Conservation (phyloP, 2,888 invertebrate species). For the Mythimna lalbum region DNA sequence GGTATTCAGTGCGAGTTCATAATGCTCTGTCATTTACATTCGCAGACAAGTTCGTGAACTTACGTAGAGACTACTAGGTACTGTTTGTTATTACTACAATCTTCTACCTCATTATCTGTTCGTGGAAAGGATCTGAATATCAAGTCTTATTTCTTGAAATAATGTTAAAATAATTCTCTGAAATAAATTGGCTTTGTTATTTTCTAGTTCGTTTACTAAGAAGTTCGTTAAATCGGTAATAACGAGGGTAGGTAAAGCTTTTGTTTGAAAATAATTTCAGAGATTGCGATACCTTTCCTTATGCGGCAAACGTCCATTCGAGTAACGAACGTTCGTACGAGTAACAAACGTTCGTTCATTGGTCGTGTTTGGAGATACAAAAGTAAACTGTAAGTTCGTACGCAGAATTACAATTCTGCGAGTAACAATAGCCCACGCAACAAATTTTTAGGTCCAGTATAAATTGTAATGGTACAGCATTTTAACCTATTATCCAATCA, state of each 20-base stretch:
- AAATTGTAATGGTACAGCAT: too few relatives aligned
- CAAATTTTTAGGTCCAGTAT: neutral
- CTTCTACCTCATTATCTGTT: constrained; percentile 32
- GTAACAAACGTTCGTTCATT: neutral
- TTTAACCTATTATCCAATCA: too few relatives aligned
- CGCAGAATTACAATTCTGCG: neutral
- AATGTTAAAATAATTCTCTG: neutral
- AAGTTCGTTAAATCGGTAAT: neutral
- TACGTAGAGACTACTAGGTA: neutral
- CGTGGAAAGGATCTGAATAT: constrained; percentile 5
- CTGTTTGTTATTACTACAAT: constrained; percentile 30
- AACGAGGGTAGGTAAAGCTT: neutral
- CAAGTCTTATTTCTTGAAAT: constrained; percentile 14
- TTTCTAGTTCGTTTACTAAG: neutral
- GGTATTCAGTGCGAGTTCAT: constrained; percentile 28
- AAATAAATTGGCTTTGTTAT: neutral
- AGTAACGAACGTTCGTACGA: neutral
- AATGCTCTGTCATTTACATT: constrained; percentile 44
- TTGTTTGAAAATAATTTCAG: neutral
- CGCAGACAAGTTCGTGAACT: constrained; percentile 13
- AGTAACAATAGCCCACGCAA: too few relatives aligned
- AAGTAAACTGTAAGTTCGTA: neutral
- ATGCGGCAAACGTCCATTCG: neutral
- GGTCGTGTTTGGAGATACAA: neutral
- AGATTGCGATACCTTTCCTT: neutral